Conservation (phyloP, 2,888 invertebrate genomes). For the Morpho achilles region DNA sequence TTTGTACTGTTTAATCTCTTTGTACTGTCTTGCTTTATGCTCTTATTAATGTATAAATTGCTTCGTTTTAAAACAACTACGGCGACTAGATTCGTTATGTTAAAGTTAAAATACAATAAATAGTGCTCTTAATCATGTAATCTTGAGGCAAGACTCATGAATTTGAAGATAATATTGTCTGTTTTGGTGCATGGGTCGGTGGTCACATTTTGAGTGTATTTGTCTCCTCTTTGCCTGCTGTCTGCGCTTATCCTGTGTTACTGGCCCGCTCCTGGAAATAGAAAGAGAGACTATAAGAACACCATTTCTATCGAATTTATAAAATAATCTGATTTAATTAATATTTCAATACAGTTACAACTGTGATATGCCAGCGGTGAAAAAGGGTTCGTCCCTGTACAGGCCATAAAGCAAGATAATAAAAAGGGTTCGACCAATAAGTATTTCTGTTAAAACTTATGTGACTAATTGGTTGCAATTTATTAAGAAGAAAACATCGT, state of each 20-base stretch:
- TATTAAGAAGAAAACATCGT: too few relatives aligned
- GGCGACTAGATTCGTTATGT: constrained; percentile 75
- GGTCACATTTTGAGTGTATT: constrained; percentile 64
- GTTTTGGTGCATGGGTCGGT: constrained; percentile 60
- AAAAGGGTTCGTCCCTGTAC: too few relatives aligned
- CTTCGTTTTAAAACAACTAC: constrained; percentile 72
- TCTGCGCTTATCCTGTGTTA: constrained; percentile 31
- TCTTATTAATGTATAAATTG: constrained; percentile 57
- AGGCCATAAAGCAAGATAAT: too few relatives aligned
- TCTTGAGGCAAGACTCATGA: constrained; percentile 62
- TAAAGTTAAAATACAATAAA: constrained; percentile 69
- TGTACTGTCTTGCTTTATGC: constrained; percentile 52
- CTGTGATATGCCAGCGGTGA: too few relatives aligned
- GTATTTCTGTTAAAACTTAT: too few relatives aligned
- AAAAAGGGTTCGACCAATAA: too few relatives aligned
- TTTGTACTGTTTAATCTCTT: constrained; percentile 65
- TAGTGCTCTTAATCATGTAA: constrained; percentile 66
- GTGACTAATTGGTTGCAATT: too few relatives aligned
- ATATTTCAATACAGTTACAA: too few relatives aligned
- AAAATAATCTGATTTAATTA: too few relatives aligned
- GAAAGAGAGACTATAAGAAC: not conserved
- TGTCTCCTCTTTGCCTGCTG: constrained; percentile 37
- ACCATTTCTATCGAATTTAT: too few relatives aligned
- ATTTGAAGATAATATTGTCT: constrained; percentile 51
- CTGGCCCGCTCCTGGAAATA: constrained; percentile 46